Base-by-base conservation (phyloP, 2,113 vertebrate genomes). In the Syngnathoides biaculeatus region DNA sequence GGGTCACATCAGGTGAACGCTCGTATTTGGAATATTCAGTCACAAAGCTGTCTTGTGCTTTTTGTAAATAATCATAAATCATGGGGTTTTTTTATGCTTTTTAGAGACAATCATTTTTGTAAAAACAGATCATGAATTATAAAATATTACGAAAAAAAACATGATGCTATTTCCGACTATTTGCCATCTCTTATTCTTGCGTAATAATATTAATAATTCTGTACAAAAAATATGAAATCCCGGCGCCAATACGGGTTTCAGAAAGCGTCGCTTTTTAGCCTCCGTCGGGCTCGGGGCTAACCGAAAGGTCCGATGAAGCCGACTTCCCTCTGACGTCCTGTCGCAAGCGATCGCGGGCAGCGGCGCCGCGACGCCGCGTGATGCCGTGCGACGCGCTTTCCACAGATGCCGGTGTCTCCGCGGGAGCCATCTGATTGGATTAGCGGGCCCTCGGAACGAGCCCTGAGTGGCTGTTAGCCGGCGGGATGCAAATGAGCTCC, bases 401-500 rank as follows among this genome's bases (percentile, higher is more conserved):
- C 80, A 79, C 80, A 84, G 86, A 89, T 81, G 85, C 85, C 53
- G 75, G 78, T 88, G 90, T 89, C 88, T 38, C 64, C 75, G 80
- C 80, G 85, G 82, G 80, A 86, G 79, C 80, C 72, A 88, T 87
- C 85, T 86, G 86, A 89, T 89, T 90, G 86, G 84, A 89, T 89
- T 86, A 87, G 85, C 76, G 27, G 79, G 72, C 70, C 74, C 78
- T 88, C 87, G 83, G 84, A 86, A 90, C 83, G 84, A 82, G 82
- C 66, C 62, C 72, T 88, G 86, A 89, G 86, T 90, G 86, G 88
- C 84, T 86, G 83, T 79, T 86, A 86, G 86, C 87, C 83, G 84
- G 80, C 75, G 79, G 87, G 87, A 91, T 89, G 88, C 86, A 89
- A 91, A 91, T 89, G 73, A 88, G 84, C 68, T 84, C 77, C 82